phyloP scores from a whole-genome alignment of 2,113 vertebrate species.

The Cyanocitta stelleri region DNA sequence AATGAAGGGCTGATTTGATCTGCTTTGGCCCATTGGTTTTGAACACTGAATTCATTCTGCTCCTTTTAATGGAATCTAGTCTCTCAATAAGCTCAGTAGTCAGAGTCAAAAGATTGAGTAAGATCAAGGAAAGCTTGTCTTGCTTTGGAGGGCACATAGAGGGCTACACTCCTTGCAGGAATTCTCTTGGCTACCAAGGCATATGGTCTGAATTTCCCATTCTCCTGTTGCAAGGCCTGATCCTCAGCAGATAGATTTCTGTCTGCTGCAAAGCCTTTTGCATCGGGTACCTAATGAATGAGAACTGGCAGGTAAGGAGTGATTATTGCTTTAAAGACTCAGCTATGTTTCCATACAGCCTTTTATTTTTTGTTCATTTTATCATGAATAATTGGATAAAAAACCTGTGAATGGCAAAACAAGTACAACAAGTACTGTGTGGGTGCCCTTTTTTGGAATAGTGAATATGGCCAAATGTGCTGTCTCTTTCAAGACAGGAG shows the following conservation, averaged over 20 bases:
- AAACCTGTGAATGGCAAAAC: neutral
- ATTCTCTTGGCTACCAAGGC: constrained; percentile 3
- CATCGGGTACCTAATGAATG: neutral
- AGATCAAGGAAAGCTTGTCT: constrained; percentile 18
- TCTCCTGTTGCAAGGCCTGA: neutral
- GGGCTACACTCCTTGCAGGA: neutral
- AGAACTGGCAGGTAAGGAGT: neutral
- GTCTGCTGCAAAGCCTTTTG: neutral
- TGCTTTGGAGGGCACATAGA: neutral
- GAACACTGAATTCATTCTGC: constrained; percentile 35
- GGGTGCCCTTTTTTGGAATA: neutral
- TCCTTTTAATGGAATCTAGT: neutral
- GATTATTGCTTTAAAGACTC: neutral
- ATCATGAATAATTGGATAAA: neutral
- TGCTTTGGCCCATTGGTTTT: constrained; percentile 32
- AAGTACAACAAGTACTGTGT: neutral
- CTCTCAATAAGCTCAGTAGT: constrained; percentile 15
- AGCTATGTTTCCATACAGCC: neutral
- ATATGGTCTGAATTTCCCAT: constrained; percentile 22
- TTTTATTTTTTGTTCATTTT: neutral
- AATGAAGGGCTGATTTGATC: constrained; percentile 14
- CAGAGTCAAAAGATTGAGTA: constrained; percentile 13
- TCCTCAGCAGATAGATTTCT: neutral
- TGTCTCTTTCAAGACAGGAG: neutral
- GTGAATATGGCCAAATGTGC: neutral